Conservation (phyloP, 2,113 vertebrate genomes). For the Hirundichthys speculiger region DNA sequence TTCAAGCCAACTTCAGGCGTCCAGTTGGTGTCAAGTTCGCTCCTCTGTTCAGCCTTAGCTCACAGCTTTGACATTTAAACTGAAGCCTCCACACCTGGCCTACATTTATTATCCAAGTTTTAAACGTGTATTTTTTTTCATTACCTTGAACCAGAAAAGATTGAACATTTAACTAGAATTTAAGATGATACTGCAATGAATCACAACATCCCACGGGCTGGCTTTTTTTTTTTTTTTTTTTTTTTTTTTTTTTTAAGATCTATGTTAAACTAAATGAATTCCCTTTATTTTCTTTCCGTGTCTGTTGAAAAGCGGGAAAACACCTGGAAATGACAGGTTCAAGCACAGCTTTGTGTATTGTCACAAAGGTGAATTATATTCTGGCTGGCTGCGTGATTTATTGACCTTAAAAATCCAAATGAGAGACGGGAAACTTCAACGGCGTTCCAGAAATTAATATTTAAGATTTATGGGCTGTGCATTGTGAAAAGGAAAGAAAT, state of each 20-base stretch:
- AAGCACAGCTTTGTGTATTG: slow-evolving; percentile 31
- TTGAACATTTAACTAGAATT: too few species aligned
- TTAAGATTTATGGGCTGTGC: slow-evolving; percentile 50
- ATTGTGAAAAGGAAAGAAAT: slow-evolving; percentile 40
- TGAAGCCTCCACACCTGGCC: slow-evolving; percentile 21
- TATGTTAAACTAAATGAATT: neutral
- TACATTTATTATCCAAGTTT: neutral
- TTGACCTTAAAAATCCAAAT: slow-evolving; percentile 28
- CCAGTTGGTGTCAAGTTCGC: slow-evolving; percentile 49
- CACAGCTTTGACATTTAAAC: slow-evolving; percentile 42
- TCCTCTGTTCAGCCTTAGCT: slow-evolving; percentile 32
- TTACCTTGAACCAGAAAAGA: too few species aligned
- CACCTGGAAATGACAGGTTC: slow-evolving; percentile 58
- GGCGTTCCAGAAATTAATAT: slow-evolving; percentile 36
- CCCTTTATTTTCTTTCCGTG: neutral
- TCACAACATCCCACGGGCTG: neutral
- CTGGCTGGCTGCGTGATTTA: slow-evolving; percentile 30
- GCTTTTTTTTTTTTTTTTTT: neutral
- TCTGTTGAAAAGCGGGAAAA: slow-evolving; percentile 40
- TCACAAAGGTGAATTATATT: slow-evolving; percentile 28
- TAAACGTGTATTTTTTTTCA: too few species aligned
- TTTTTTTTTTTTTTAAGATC: too few species aligned
- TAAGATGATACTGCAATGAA: too few species aligned
- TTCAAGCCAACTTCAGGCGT: slow-evolving; percentile 35
- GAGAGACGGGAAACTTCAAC: slow-evolving; percentile 19